These are phyloP conservation scores for Todus mexicanus DNA, from an alignment of 2,797 vertebrate species.

Conservation along the genomic window DNA sequence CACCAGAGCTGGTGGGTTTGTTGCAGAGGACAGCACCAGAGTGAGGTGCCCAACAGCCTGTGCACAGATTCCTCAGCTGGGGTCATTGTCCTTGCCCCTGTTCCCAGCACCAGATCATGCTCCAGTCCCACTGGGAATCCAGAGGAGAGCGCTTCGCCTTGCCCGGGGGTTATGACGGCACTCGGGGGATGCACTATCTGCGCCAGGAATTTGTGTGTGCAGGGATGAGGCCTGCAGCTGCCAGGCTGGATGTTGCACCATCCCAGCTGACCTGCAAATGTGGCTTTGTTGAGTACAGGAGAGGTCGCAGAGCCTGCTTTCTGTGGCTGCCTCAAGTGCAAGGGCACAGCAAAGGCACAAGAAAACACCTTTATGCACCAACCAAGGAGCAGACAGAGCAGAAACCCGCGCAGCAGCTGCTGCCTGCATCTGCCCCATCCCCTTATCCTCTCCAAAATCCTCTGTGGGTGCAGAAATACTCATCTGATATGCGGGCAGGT, in stretches of 20 bases:
- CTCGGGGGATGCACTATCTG: neutral
- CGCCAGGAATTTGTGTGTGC: fast-evolving
- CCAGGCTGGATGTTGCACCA: neutral
- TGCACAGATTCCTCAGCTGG: neutral
- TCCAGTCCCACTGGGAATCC: neutral
- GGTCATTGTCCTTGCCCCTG: neutral
- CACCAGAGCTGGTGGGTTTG: neutral
- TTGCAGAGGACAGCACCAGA: neutral
- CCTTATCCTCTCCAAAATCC: fast-evolving
- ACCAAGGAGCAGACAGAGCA: neutral
- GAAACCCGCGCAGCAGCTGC: neutral
- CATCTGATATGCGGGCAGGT: fast-evolving
- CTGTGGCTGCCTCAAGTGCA: neutral
- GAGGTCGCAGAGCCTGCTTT: neutral
- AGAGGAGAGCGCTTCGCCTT: neutral
- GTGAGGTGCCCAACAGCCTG: neutral
- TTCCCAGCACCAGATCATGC: neutral
- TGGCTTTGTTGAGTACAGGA: neutral
- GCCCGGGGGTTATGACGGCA: neutral
- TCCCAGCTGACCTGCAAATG: neutral
- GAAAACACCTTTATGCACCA: neutral
- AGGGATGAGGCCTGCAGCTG: neutral
- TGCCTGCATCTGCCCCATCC: neutral
- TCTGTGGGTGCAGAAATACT: neutral
- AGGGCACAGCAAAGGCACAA: neutral